These are phyloP conservation scores for Odontamblyopus rebecca DNA, from an alignment of 2,797 vertebrate species.

Conservation along the genomic window DNA sequence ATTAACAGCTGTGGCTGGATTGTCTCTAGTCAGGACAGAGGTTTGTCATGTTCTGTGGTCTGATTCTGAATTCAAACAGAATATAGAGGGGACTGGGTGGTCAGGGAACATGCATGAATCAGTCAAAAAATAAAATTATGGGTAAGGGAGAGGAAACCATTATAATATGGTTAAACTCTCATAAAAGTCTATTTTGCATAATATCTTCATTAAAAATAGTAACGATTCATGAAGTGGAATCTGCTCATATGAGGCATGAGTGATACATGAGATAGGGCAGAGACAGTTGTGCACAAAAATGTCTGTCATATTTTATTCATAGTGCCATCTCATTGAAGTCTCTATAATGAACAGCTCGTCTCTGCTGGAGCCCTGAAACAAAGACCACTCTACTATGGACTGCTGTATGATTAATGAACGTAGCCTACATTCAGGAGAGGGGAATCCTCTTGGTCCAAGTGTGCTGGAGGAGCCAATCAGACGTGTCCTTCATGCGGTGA, in stretches of 20 bases:
- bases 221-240: background rate
- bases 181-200: too few species aligned
- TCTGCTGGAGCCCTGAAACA: background rate
- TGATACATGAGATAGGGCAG: background rate
- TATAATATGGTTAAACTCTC: too few species aligned
- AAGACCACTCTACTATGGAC: slow-evolving; percentile 2
- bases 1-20: too few species aligned
- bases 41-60: too few species aligned
- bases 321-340: background rate
- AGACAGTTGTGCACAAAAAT: background rate
- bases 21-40: too few species aligned
- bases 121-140: too few species aligned
- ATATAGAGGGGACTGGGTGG: too few species aligned
- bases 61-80: too few species aligned
- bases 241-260: background rate
- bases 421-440: slow-evolving; percentile 4
- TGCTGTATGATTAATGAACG: slow-evolving; percentile 8
- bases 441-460: slow-evolving; percentile 3
- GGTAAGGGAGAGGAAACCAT: too few species aligned
- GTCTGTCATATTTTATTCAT: background rate
- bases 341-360: background rate
- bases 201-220: too few species aligned
- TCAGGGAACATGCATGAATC: too few species aligned
- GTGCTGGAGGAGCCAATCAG: background rate
- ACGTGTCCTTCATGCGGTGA: slow-evolving; percentile 25